phyloP scores from a whole-genome alignment of 2,888 invertebrate genomes.

The Lasiommata megera region DNA sequence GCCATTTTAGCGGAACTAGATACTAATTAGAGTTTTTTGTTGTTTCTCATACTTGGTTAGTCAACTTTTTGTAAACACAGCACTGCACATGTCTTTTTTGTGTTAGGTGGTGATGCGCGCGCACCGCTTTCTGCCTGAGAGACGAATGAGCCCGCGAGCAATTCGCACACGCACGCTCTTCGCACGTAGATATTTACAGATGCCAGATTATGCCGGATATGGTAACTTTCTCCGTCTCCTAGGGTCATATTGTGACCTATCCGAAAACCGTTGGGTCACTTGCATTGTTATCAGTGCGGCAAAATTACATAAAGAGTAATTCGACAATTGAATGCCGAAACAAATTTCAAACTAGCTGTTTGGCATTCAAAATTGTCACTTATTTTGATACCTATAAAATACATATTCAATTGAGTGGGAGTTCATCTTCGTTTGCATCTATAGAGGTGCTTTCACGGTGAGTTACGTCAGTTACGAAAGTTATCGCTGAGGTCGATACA shows the following conservation, averaged over 20 bases:
- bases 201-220: constrained; percentile 76
- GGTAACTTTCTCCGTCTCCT: constrained; percentile 60
- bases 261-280: constrained; percentile 52
- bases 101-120: constrained; percentile 48
- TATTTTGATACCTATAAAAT: not conserved
- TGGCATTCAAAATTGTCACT: constrained; percentile 8
- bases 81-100: constrained; percentile 31
- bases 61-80: constrained; percentile 20
- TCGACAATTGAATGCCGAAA: constrained; percentile 23
- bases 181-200: constrained; percentile 55
- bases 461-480: constrained; percentile 59
- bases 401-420: not conserved
- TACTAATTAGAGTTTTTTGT: constrained; percentile 6
- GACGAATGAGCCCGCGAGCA: constrained; percentile 59
- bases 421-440: not conserved
- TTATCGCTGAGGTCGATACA: constrained; percentile 30
- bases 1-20: constrained; percentile 29
- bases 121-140: constrained; percentile 53
- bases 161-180: constrained; percentile 49
- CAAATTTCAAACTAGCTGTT: constrained; percentile 11
- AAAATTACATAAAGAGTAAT: constrained; percentile 33
- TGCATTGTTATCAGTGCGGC: constrained; percentile 11
- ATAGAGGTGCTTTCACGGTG: constrained; percentile 51
- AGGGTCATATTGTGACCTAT: constrained; percentile 44
- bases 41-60: constrained; percentile 7